Conservation (phyloP, 1,140 invertebrate species). For the Schlechtendalia chinensis region DNA sequence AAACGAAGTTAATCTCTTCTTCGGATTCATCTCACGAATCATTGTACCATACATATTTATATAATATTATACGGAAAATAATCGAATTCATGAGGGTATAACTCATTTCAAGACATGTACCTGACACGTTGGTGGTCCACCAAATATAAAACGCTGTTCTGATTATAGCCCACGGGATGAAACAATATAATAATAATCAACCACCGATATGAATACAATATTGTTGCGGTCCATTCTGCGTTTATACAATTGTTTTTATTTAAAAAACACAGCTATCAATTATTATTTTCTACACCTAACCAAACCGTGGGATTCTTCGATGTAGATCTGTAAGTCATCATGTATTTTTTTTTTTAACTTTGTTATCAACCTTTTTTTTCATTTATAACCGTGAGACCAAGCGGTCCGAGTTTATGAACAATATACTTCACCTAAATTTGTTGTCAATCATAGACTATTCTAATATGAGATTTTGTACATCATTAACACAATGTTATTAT, state of each 20-base stretch:
- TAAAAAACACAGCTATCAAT: neutral
- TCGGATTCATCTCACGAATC: neutral
- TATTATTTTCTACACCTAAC: neutral
- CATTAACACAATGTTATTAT: too few relatives aligned
- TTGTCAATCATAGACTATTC: too few relatives aligned
- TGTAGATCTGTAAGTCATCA: neutral
- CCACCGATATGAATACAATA: neutral
- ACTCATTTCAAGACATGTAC: neutral
- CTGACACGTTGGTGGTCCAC: slow-evolving; percentile 35
- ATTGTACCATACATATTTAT: neutral
- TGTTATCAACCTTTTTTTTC: neutral
- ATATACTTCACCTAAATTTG: too few relatives aligned
- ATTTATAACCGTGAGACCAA: neutral
- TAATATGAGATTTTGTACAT: too few relatives aligned
- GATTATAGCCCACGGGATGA: slow-evolving; percentile 42
- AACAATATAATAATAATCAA: slow-evolving; percentile 14
- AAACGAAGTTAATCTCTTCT: neutral
- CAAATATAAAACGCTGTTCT: neutral
- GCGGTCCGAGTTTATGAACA: too few relatives aligned
- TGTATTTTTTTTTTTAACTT: neutral
- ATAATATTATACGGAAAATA: neutral
- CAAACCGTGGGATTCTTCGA: neutral
- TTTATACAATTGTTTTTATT: slow-evolving; percentile 11
- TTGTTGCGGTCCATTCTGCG: neutral
- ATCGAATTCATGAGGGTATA: slow-evolving; percentile 17